Conservation (phyloP, 2,113 vertebrate genomes). For the Gallinago undulata region DNA sequence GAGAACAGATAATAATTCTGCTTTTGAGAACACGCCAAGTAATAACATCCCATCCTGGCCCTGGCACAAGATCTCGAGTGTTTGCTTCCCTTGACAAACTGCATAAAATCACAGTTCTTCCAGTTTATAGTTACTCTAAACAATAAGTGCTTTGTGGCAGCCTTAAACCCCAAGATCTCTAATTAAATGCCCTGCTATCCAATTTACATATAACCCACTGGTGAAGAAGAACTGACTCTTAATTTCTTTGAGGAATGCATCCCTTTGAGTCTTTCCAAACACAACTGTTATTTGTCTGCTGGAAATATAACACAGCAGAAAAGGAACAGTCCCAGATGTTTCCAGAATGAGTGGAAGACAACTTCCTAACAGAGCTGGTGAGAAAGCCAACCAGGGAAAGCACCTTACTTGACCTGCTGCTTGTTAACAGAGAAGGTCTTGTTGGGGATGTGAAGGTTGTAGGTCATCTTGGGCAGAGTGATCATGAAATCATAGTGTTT, state of each 20-base stretch:
- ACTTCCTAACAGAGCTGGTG: no score
- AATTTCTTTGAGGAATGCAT: neutral
- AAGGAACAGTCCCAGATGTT: no score
- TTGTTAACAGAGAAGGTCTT: no score
- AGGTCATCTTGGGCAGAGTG: no score
- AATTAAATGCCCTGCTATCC: neutral
- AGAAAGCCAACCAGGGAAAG: no score
- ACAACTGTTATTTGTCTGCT: neutral
- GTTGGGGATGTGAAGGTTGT: no score
- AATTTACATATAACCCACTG: fast-evolving
- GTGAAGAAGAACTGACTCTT: neutral
- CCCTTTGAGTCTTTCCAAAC: neutral
- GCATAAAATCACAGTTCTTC: neutral
- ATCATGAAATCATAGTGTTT: no score
- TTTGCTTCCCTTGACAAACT: constrained; percentile 21
- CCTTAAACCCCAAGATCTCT: neutral
- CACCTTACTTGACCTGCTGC: no score
- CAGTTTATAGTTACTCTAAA: neutral
- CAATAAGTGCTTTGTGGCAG: neutral
- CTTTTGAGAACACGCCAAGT: neutral
- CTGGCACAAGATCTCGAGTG: neutral
- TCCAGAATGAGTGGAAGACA: no score
- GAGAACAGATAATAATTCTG: neutral
- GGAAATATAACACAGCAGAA: no score
- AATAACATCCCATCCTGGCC: neutral